phyloP scores from a whole-genome alignment of 2,797 vertebrate genomes.

The Crypturellus tataupa region DNA sequence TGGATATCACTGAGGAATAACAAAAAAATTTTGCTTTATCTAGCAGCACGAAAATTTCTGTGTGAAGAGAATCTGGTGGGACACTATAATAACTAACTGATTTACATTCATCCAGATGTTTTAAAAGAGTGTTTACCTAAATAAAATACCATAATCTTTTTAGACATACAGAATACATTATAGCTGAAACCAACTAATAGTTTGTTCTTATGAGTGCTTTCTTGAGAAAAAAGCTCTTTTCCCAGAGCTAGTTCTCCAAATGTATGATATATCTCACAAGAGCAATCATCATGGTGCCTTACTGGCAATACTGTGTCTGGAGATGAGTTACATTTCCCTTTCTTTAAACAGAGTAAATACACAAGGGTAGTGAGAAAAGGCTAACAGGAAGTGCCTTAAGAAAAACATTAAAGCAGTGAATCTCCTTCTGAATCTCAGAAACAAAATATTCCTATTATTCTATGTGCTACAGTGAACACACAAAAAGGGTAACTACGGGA shows the following conservation, averaged over 20 bases:
- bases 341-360: neutral
- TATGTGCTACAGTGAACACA: neutral
- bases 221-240: slow-evolving; percentile 13
- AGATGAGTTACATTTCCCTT: neutral
- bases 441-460: neutral
- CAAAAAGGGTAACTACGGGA: neutral
- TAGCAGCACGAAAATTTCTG: neutral
- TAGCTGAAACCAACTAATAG: neutral
- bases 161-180: slow-evolving; percentile 10
- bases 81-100: neutral
- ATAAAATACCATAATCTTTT: slow-evolving; percentile 3
- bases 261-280: neutral
- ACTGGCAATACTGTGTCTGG: neutral
- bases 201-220: neutral
- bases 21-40: neutral
- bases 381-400: neutral
- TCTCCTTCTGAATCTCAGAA: neutral
- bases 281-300: neutral
- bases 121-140: slow-evolving; percentile 25
- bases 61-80: neutral
- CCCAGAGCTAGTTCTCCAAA: neutral
- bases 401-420: neutral
- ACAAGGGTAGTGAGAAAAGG: neutral
- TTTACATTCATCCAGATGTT: slow-evolving; percentile 11
- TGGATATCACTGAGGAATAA: neutral